These are phyloP conservation scores for Gobionotothen gibberifrons DNA, from an alignment of 2,797 vertebrate species.

Conservation along the genomic window DNA sequence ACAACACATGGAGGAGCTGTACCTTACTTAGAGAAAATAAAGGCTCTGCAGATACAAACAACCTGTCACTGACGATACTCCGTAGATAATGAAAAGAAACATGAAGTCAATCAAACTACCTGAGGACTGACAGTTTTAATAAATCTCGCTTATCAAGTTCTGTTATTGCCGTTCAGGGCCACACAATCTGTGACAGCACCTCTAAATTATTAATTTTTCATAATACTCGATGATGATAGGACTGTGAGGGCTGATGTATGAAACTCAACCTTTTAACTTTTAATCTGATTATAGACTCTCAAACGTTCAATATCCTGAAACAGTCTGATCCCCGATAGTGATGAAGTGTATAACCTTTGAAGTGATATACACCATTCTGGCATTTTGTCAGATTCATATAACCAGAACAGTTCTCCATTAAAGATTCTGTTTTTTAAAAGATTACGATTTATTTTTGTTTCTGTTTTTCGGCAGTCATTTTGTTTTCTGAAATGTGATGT, in stretches of 20 bases:
- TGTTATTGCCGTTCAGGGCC: not conserved
- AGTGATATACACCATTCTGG: not conserved
- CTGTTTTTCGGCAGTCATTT: not conserved
- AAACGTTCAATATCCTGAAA: not conserved
- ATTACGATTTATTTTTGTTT: too few relatives aligned
- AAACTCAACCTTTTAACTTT: not conserved
- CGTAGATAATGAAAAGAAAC: not conserved
- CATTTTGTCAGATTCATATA: not conserved
- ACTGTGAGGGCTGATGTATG: not conserved
- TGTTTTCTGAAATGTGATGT: not conserved
- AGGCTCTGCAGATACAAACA: not conserved
- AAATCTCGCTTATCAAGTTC: slow-evolving; percentile 9
- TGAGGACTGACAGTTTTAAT: slow-evolving; percentile 27
- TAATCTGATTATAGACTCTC: not conserved
- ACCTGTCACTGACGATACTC: not conserved
- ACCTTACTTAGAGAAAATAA: not conserved
- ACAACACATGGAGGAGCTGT: slow-evolving; percentile 22
- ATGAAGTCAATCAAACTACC: slow-evolving; percentile 4
- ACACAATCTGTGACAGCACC: slow-evolving; percentile 15
- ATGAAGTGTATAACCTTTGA: not conserved
- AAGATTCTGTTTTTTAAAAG: not conserved
- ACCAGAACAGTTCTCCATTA: not conserved
- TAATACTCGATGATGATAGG: not conserved
- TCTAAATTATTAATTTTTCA: slow-evolving; percentile 6
- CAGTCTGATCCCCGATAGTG: not conserved